Percentiles rank a stretch among this genome's conserved stretches.
These are phyloP conservation scores for Brachypalpus laphriformis DNA, from an alignment of 2,888 invertebrate species.

Conservation along the genomic window DNA sequence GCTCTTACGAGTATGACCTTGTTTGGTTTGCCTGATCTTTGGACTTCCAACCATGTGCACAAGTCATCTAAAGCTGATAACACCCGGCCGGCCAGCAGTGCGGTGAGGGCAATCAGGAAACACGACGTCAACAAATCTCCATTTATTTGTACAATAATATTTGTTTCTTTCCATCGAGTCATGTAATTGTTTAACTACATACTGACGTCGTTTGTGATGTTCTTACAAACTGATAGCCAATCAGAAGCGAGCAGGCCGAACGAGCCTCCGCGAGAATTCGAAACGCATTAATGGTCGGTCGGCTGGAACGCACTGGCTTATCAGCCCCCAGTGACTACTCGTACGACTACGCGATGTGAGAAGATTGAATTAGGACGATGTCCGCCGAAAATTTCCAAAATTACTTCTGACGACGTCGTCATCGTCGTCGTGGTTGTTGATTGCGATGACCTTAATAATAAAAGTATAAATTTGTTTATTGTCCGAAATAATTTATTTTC, in stretches of 20 bases:
- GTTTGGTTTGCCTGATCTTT: slow-evolving; percentile 49
- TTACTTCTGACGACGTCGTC: not conserved
- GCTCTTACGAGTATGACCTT: slow-evolving; percentile 50
- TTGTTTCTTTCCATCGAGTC: not conserved
- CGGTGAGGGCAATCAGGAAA: not conserved
- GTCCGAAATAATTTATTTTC: slow-evolving; percentile 7
- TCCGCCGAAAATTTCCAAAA: slow-evolving; percentile 17
- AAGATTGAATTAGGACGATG: slow-evolving; percentile 1
- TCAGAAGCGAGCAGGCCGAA: slow-evolving; percentile 33
- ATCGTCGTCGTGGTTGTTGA: not conserved
- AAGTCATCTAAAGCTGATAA: slow-evolving; percentile 35
- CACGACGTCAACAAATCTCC: slow-evolving; percentile 37
- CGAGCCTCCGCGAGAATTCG: slow-evolving; percentile 53
- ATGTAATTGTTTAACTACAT: slow-evolving; percentile 39
- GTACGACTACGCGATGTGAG: not conserved
- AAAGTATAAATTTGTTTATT: slow-evolving; percentile 15
- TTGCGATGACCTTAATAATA: slow-evolving; percentile 32
- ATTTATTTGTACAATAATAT: slow-evolving; percentile 29
- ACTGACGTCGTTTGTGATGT: slow-evolving; percentile 52
- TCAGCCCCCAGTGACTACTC: slow-evolving; percentile 36
- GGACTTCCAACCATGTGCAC: slow-evolving; percentile 39
- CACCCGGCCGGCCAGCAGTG: not conserved
- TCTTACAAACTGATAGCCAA: slow-evolving; percentile 50
- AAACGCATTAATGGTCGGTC: slow-evolving; percentile 1
- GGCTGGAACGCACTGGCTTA: not conserved